phyloP scores from a whole-genome alignment of 2,113 vertebrate genomes.

The Ibidorhyncha struthersii region DNA sequence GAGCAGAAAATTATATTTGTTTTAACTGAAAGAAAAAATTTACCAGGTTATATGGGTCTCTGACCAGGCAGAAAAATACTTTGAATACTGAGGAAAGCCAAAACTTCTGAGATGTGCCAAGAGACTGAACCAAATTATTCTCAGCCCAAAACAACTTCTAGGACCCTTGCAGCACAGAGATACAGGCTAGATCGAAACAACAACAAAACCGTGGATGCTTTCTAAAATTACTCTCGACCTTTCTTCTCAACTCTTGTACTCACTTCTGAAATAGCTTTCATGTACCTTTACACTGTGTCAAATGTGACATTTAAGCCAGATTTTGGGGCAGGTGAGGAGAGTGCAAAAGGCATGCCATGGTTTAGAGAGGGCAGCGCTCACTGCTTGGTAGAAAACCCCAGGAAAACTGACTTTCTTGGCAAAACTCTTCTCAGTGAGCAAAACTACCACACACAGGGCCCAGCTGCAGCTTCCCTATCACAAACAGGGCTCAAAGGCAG shows the following conservation, averaged over 20 bases:
- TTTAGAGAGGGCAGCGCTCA: not conserved
- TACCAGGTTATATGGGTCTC: not conserved
- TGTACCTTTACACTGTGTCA: not conserved
- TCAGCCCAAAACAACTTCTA: not conserved
- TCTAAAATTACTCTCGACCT: not conserved
- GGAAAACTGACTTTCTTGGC: not conserved
- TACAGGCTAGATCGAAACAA: not conserved
- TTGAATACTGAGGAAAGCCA: not conserved
- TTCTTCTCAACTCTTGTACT: not conserved
- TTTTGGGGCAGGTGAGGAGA: not conserved
- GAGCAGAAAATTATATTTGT: constrained; percentile 21
- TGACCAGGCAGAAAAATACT: not conserved
- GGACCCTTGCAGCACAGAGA: not conserved
- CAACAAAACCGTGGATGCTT: not conserved
- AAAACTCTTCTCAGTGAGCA: not conserved
- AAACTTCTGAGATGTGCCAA: not conserved
- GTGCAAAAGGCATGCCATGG: not conserved
- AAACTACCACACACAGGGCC: not conserved
- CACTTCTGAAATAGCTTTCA: not conserved
- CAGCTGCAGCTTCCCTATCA: not conserved
- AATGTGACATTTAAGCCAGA: not conserved
- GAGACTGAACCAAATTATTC: not conserved
- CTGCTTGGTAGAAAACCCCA: not conserved
- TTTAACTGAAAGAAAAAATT: not conserved
- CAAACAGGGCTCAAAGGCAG: not conserved